Percentiles rank a stretch among this genome's conserved stretches.
Conservation (phyloP, 2,797 vertebrate genomes). For the Antrozous pallidus region DNA sequence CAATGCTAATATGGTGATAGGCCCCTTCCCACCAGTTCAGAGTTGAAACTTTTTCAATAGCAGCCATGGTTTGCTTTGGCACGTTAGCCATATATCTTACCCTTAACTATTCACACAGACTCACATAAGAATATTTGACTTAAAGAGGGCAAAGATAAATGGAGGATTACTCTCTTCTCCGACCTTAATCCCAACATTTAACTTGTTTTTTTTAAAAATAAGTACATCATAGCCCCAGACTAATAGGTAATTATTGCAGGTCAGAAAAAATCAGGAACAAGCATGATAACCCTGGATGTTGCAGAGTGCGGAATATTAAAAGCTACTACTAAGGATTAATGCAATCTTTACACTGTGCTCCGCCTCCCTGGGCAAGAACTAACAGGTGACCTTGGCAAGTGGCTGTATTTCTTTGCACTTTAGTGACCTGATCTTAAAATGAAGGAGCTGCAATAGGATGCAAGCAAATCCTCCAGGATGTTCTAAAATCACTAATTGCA, state of each 20-base stretch:
- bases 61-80: constrained; percentile 66
- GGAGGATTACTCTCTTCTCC: constrained; percentile 37
- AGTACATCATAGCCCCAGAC: background rate
- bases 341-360: constrained; percentile 29
- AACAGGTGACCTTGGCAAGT: background rate
- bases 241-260: constrained; percentile 46
- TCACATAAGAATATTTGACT: constrained; percentile 62
- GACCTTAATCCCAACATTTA: constrained; percentile 50
- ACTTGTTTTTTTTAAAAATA: constrained; percentile 59
- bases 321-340: background rate
- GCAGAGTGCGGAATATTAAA: constrained; percentile 39
- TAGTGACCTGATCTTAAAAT: background rate
- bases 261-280: constrained; percentile 53
- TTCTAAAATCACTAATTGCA: background rate
- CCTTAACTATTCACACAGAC: constrained; percentile 61
- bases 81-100: constrained; percentile 59
- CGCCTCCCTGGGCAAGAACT: background rate
- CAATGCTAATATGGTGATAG: constrained; percentile 70
- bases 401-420: background rate
- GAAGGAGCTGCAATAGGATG: background rate
- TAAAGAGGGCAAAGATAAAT: constrained; percentile 54
- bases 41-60: constrained; percentile 73
- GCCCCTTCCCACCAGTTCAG: constrained; percentile 74
- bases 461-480: background rate
- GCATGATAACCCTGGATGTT: background rate